Base-by-base conservation (phyloP, 1,140 invertebrate species). In the Drosophila simulans region DNA sequence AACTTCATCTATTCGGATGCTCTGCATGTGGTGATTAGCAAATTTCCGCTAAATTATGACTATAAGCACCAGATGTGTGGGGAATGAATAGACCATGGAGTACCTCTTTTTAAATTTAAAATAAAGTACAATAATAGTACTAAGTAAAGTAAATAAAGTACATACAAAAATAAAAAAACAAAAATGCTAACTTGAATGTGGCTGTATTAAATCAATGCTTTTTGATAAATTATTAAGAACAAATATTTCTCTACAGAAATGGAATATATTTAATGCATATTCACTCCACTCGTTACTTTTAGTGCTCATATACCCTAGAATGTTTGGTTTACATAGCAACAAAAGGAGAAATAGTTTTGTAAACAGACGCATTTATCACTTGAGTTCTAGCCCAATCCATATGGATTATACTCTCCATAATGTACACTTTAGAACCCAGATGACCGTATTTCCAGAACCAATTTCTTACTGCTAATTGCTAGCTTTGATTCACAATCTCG, bases 11-110 rank as follows among this genome's bases (percentile, higher is more conserved):
- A 27, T 39, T 27, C 31, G 20, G n/a, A 17, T 63, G 64, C 37
- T 51, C 12, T 43, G 31, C 15, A 42, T 43, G 46, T 12, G 48
- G 13, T 15, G 27, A 37, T 54, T 66, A 54, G 48, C 62, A 13
- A 69, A 55, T 22, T 69, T 66, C 17, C 49, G 62, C 31, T 37
- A 69, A 66, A 53, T 31, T 35, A 13, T 17, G 43, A 51, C 15
- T 15, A 66, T 20, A 20, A 48, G 39, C 11, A 15, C 3, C 15
- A 39, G 20, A 13, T 17, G 12, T 2, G 20, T 20, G 25, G 8
- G 12, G 3, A 31, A 22, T 12, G 13, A 12, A 1, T 31, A 7
- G 20, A 17, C 17, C 51, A 11, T 13, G 17, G 20, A 7, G 0
- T 56, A 31, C 15, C 20, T 3, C 20, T 22, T 22, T 22, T 22